A percentile compares a stretch with the other conserved stretches of the same genome.
Evolutionary conservation across 2,888 invertebrate genomes (phyloP).

Genomic region (Ophion costatus): DNA sequence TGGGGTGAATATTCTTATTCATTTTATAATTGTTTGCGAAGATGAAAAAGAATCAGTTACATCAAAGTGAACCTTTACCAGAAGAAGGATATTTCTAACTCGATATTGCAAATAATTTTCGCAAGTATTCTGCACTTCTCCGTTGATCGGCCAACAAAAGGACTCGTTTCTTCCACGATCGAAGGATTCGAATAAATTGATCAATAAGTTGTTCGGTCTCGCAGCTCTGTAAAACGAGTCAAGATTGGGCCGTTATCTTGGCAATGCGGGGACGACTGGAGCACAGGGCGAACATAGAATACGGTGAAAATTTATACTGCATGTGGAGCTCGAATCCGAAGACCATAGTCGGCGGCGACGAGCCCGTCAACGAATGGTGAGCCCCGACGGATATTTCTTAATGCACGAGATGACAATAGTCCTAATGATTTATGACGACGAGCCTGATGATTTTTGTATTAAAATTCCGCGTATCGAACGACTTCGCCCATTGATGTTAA

Average conservation of each 20-base stretch:
- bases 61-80: no score
- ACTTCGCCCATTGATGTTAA: no score
- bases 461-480: no score
- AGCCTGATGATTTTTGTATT: no score
- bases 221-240: constrained; percentile 87
- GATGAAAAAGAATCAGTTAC: background rate
- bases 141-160: background rate
- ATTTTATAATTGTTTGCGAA: background rate
- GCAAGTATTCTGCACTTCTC: background rate
- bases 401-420: no score
- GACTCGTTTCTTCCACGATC: background rate
- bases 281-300: constrained; percentile 90
- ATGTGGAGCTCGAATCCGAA: constrained; percentile 90
- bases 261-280: constrained; percentile 88
- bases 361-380: constrained; percentile 93
- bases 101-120: background rate
- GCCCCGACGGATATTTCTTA: constrained; percentile 65
- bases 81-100: background rate
- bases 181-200: background rate
- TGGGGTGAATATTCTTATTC: background rate
- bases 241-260: constrained; percentile 90
- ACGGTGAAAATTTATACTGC: constrained; percentile 94
- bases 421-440: no score
- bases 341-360: constrained; percentile 87
- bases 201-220: background rate